Evolutionary conservation across 2,888 invertebrate species (phyloP).

Genomic region (Drosophila neonasuta): DNA sequence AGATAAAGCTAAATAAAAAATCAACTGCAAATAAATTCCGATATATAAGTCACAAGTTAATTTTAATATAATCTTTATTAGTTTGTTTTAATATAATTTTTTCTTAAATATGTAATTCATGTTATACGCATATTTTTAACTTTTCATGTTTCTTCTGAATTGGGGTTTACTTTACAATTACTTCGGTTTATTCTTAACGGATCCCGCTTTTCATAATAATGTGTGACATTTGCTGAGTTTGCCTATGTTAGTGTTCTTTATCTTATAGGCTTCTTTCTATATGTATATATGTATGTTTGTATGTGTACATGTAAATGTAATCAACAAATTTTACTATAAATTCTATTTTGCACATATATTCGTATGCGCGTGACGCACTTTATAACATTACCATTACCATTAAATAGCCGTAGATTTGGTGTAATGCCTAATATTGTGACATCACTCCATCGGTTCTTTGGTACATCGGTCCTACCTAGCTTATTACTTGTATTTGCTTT

Average conservation of each 20-base stretch:
- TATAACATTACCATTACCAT: conserved; percentile 65
- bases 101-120: conserved; percentile 76
- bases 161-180: conserved; percentile 55
- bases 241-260: conserved; percentile 30
- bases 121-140: conserved; percentile 61
- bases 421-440: conserved; percentile 37
- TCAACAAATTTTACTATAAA: conserved; percentile 75
- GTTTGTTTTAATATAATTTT: conserved; percentile 67
- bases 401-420: conserved; percentile 54
- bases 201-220: conserved; percentile 45
- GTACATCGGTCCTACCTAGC: conserved; percentile 63
- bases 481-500: conserved; percentile 44
- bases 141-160: conserved; percentile 61
- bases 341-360: conserved; percentile 53
- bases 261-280: conserved; percentile 39
- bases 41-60: background rate
- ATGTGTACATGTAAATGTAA: conserved; percentile 50
- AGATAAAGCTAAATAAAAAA: too few relatives aligned
- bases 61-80: conserved; percentile 76
- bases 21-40: too few relatives aligned
- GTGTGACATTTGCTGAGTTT: conserved; percentile 33
- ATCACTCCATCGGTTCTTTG: conserved; percentile 24
- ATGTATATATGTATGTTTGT: conserved; percentile 42
- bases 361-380: conserved; percentile 56
- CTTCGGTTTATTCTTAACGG: conserved; percentile 41